phyloP scores from a whole-genome alignment of 2,113 vertebrate genomes.

The Sporophila hypoxantha region DNA sequence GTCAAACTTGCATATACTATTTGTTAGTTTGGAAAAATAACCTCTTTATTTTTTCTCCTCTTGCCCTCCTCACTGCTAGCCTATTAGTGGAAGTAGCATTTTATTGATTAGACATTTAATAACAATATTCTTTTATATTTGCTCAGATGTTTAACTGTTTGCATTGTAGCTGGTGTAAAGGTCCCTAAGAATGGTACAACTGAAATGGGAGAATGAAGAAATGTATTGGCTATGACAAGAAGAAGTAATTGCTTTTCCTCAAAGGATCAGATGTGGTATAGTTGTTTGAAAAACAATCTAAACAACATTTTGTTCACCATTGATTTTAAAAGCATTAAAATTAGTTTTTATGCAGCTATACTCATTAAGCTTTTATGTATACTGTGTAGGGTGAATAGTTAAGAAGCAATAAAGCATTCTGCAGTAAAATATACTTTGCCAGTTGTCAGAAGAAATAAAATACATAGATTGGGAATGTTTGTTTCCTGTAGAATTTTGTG shows the following conservation, averaged over 20 bases:
- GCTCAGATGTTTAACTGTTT: slow-evolving; percentile 59
- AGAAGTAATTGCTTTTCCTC: slow-evolving; percentile 67
- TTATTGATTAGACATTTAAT: slow-evolving; percentile 59
- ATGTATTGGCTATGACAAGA: slow-evolving; percentile 64
- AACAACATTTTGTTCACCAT: slow-evolving; percentile 66
- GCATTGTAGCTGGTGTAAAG: slow-evolving; percentile 1
- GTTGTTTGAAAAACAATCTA: slow-evolving; percentile 63
- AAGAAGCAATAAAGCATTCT: slow-evolving; percentile 60
- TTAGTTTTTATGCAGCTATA: slow-evolving; percentile 62
- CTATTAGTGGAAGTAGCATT: slow-evolving; percentile 36
- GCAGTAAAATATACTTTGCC: slow-evolving; percentile 58
- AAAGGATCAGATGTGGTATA: slow-evolving; percentile 47
- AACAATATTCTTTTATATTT: slow-evolving; percentile 27
- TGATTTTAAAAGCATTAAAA: slow-evolving; percentile 73
- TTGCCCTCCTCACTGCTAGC: not conserved
- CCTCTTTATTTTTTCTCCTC: not conserved
- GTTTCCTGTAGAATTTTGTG: slow-evolving; percentile 46
- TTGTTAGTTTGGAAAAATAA: slow-evolving; percentile 27
- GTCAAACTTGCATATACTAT: not conserved
- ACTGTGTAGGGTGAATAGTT: slow-evolving; percentile 50
- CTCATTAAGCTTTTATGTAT: slow-evolving; percentile 65
- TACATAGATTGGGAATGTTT: slow-evolving; percentile 37
- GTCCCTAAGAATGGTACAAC: slow-evolving; percentile 6
- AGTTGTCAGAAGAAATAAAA: slow-evolving; percentile 55
- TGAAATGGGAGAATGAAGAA: slow-evolving; percentile 51